Evolutionary conservation across 2,797 vertebrate genomes (phyloP).

Genomic region (Mormyrops boulengeri): DNA sequence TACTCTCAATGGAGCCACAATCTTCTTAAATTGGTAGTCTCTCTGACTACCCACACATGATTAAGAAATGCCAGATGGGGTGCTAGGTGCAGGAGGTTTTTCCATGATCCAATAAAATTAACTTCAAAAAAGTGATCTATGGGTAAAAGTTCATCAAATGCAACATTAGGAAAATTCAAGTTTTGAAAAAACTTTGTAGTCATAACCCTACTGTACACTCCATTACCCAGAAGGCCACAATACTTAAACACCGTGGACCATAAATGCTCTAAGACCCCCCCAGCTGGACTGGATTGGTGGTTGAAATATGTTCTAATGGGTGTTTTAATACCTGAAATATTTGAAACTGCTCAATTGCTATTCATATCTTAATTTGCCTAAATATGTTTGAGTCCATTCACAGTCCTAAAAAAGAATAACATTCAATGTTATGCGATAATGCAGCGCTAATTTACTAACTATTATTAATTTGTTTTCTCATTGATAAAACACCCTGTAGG

Average conservation of each 20-base stretch:
- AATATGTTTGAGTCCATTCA: not conserved
- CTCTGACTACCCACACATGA: no score
- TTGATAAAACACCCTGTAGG: not conserved
- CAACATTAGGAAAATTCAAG: no score
- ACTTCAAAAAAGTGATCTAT: no score
- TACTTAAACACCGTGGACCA: not conserved
- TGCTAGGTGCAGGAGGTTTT: no score
- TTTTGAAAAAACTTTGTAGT: no score
- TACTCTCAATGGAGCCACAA: no score
- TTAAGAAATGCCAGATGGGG: no score
- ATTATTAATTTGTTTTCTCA: not conserved
- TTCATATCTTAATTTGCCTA: not conserved
- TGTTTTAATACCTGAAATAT: not conserved
- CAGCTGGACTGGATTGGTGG: not conserved
- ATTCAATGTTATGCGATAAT: not conserved
- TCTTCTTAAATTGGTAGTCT: no score
- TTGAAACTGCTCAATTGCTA: not conserved
- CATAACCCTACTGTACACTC: not conserved
- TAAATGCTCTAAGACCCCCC: not conserved
- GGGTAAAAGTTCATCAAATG: no score
- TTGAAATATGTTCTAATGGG: not conserved
- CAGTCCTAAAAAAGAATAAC: not conserved
- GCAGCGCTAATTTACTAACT: not conserved
- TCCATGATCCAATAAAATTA: no score
- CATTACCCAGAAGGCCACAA: not conserved